Evolutionary conservation across 1,140 invertebrate genomes (phyloP), one percentile per base, ranked within the genome.

Genomic region (Panagrolaimus sp.): DNA sequence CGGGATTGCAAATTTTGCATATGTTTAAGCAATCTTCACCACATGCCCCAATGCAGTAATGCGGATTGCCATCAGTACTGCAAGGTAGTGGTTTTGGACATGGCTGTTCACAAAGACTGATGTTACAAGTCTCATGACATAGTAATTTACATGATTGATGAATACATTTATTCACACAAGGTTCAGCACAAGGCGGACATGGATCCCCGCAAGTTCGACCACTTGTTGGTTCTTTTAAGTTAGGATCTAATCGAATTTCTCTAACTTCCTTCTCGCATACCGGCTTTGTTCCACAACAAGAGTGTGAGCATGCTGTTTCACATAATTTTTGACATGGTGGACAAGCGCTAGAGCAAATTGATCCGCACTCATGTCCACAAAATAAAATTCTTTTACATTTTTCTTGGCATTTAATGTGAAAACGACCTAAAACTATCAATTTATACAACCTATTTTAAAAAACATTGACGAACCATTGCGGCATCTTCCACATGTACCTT

Each of bases 371-470:
- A 48, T 68, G 66, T 31, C 53, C 66, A 66, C 66, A 68, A 5
- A 45, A 3, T 13, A 65, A 38, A 2, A 16, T 13, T 73, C 31
- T 27, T 44, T 64, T 5, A 84, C 80, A 1, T 82, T 82, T 70
- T 85, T 83, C 14, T 5, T 44, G 4, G 7, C 83, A 85, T 85
- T 61, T 79, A 4, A 38, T 38, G 7, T 38, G 31, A 67, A 67
- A 9, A 5, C 20, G 3, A n/a, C n/a, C n/a, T n/a, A n/a, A n/a
- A n/a, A n/a, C n/a, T n/a, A n/a, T n/a, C n/a, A n/a, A n/a, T n/a
- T n/a, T n/a, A n/a, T n/a, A n/a, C n/a, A n/a, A n/a, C n/a, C n/a
- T n/a, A n/a, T n/a, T n/a, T n/a, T n/a, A n/a, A n/a, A n/a, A n/a
- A n/a, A n/a, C n/a, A n/a, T n/a, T n/a, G n/a, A n/a, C n/a, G n/a